Conservation (phyloP, 2,888 invertebrate genomes). For the Dexiosoma caninum region DNA sequence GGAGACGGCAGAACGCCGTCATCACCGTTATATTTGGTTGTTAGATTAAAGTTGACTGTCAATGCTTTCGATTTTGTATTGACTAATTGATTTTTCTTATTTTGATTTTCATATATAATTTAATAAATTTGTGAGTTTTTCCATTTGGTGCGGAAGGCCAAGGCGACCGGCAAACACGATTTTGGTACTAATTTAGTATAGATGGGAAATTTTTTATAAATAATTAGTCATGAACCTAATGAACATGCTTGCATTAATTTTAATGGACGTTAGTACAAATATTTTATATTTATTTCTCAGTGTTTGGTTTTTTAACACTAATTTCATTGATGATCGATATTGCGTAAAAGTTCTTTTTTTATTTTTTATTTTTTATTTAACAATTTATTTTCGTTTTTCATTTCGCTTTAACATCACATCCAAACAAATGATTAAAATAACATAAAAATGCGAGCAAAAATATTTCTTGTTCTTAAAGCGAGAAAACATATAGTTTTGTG, state of each 20-base stretch:
- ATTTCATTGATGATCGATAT: conserved; percentile 46
- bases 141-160: too few species aligned
- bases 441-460: neutral
- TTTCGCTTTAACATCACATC: neutral
- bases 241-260: neutral
- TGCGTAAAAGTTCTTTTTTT: conserved; percentile 13
- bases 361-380: neutral
- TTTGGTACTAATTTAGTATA: too few species aligned
- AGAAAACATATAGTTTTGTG: neutral
- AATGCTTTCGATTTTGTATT: too few species aligned
- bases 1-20: too few species aligned
- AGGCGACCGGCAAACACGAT: too few species aligned
- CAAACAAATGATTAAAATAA: neutral
- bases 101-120: too few species aligned
- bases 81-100: too few species aligned
- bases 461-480: neutral
- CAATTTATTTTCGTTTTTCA: conserved; percentile 24
- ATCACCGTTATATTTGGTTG: too few species aligned
- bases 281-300: conserved; percentile 1
- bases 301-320: neutral
- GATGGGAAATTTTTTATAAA: too few species aligned
- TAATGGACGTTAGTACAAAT: conserved; percentile 8
- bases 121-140: too few species aligned
- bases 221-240: too few species aligned
- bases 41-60: too few species aligned